phyloP scores from a whole-genome alignment of 2,797 vertebrate genomes.

The Cephalopachus bancanus region DNA sequence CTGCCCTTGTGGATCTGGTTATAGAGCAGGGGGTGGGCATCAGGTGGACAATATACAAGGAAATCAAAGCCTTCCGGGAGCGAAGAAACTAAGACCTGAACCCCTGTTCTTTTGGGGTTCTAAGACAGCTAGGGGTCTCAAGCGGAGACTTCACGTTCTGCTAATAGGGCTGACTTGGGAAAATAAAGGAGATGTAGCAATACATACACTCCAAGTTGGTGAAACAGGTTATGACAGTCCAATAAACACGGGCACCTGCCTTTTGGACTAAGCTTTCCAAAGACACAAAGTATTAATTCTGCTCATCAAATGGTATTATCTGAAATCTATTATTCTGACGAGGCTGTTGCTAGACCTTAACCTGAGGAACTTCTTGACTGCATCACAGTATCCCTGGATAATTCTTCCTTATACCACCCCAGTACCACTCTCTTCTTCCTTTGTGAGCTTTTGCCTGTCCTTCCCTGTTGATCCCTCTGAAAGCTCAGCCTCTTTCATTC shows the following conservation, averaged over 20 bases:
- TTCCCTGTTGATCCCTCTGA: background rate
- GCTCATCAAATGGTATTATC: slow-evolving; percentile 42
- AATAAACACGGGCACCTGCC: background rate
- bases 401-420: slow-evolving; percentile 1
- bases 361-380: slow-evolving; percentile 61
- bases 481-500: background rate
- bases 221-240: background rate
- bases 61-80: slow-evolving; percentile 10
- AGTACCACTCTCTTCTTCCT: slow-evolving; percentile 4
- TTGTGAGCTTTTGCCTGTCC: background rate
- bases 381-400: slow-evolving; percentile 51
- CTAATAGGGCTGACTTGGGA: slow-evolving; percentile 11
- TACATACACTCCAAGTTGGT: background rate
- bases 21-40: background rate
- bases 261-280: slow-evolving; percentile 18
- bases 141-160: background rate
- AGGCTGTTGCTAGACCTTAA: slow-evolving; percentile 58
- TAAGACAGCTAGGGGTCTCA: background rate
- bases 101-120: background rate
- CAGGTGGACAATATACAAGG: background rate
- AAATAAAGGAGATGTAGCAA: background rate
- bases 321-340: slow-evolving; percentile 7
- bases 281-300: slow-evolving; percentile 5
- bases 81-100: background rate
- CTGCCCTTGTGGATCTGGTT: background rate